Base-by-base conservation (phyloP, 2,797 vertebrate species). In the Oryzias dopingdopingensis region DNA sequence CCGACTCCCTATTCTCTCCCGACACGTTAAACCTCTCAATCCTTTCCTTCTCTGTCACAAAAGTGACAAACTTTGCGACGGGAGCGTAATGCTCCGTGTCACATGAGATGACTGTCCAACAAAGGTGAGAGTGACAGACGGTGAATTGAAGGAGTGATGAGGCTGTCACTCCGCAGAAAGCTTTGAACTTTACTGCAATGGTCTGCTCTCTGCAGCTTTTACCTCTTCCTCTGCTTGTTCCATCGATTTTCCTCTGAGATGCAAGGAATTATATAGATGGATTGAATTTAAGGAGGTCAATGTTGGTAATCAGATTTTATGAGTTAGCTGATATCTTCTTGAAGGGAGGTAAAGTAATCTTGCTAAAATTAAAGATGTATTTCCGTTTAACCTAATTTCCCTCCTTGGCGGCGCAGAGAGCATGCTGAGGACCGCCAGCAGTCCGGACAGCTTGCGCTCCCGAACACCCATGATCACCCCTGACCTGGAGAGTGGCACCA, bases 391-490 rank as follows among this genome's bases (percentile, higher is more conserved):
- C 53, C 49, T 60, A 37, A 52, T 62, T 49, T 37, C 65, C 51
- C 18, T 44, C 49, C 16, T 42, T 29, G 14, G 14, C 16, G 4
- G 8, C 52, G 18, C 92, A 99, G 96, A 99, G 92, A 98, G 95
- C 89, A 99, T 99, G 96, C 87, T 99, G 79, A 89, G 96, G 77
- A 97, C 96, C 0, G 96, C 96, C 86, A 98, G 96, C 89, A 99
- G 96, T 80, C 96, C 96, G 0, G 96, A 98, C 91, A 99, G 96
- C 81, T 85, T 99, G 61, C 96, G 96, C 62, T 98, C 96, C 0
- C 89, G 96, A 59, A 96, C 96, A 0, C 96, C 96, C 61, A 98
- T 99, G 96, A 98, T 98, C 90, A 98, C 96, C 0, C 96, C 96
- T 0, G 96, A 98, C 87, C 91, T 98, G 79, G 96, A 99, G 88